A percentile compares a stretch with the other conserved stretches of the same genome.
Evolutionary conservation across 2,888 invertebrate genomes (phyloP).

Genomic region (Cephus spinipes): DNA sequence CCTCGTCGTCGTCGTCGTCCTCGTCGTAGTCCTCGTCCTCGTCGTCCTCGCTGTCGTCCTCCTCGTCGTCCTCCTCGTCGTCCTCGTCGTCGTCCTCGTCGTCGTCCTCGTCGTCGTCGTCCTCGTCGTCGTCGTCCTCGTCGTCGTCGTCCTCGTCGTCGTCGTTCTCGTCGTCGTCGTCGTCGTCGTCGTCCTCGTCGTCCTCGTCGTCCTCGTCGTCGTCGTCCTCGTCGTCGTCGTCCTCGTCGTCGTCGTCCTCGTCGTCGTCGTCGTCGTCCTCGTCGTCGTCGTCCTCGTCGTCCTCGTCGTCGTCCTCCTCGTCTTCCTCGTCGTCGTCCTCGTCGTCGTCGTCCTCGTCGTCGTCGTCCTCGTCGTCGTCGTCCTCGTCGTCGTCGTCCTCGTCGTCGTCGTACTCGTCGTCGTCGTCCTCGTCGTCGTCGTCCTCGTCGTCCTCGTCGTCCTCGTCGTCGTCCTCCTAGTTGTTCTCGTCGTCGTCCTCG

Average conservation of each 20-base stretch:
- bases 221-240: not conserved
- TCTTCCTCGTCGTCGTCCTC: too few species aligned
- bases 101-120: not conserved
- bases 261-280: not conserved
- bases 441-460: too few species aligned
- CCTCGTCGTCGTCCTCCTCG: not conserved
- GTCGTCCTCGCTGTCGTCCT: too few species aligned
- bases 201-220: constrained; percentile 1
- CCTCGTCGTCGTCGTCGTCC: constrained; percentile 1
- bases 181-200: constrained; percentile 1
- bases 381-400: constrained; percentile 1
- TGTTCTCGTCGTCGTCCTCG: too few species aligned
- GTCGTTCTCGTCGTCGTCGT: not conserved
- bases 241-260: not conserved
- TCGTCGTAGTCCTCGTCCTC: too few species aligned
- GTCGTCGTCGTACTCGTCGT: not conserved
- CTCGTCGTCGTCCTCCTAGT: too few species aligned
- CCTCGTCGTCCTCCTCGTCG: not conserved
- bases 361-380: not conserved
- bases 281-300: not conserved
- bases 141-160: not conserved
- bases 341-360: not conserved
- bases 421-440: too few species aligned
- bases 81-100: not conserved
- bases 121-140: constrained; percentile 1